A percentile compares a stretch with the other conserved stretches of the same genome.
phyloP scores from a whole-genome alignment of 2,797 vertebrate species.

The Sebastes nivosus region DNA sequence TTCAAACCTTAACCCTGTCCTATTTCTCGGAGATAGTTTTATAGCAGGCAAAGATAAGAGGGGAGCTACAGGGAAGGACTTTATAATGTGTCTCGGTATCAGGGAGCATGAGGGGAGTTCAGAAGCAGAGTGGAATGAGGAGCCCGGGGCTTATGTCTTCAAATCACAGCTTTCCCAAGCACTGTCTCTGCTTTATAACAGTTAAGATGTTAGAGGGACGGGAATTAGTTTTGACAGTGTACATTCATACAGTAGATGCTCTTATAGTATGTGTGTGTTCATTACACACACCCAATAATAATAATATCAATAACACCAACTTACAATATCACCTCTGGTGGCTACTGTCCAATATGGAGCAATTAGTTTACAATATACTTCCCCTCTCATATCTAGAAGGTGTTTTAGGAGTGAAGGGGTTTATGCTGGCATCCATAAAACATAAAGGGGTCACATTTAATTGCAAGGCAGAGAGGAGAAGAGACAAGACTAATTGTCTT shows the following conservation, averaged over 20 bases:
- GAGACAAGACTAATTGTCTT: constrained; percentile 84
- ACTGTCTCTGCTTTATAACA: constrained; percentile 45
- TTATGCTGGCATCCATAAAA: constrained; percentile 82
- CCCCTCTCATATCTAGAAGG: constrained; percentile 54
- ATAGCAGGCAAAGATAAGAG: constrained; percentile 74
- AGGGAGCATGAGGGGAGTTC: constrained; percentile 67
- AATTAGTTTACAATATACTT: constrained; percentile 65
- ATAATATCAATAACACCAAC: constrained; percentile 34
- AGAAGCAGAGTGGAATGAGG: constrained; percentile 71
- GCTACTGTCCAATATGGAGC: constrained; percentile 50
- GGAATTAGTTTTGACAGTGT: constrained; percentile 49
- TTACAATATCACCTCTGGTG: constrained; percentile 40
- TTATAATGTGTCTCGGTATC: constrained; percentile 74
- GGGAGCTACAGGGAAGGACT: constrained; percentile 70
- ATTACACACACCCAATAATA: constrained; percentile 30
- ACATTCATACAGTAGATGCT: constrained; percentile 14
- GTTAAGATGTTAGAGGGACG: constrained; percentile 49
- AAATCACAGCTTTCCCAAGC: constrained; percentile 74
- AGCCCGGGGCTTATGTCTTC: constrained; percentile 73
- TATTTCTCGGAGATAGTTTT: constrained; percentile 74
- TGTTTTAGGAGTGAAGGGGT: constrained; percentile 66
- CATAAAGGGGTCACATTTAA: constrained; percentile 83
- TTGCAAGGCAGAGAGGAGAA: constrained; percentile 75
- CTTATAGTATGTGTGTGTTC: constrained; percentile 13
- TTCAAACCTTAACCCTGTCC: constrained; percentile 73